These are phyloP conservation scores for Ophiothrix spiculata DNA, from an alignment of 35 echinoderm and acorn worm species.

Conservation along the genomic window DNA sequence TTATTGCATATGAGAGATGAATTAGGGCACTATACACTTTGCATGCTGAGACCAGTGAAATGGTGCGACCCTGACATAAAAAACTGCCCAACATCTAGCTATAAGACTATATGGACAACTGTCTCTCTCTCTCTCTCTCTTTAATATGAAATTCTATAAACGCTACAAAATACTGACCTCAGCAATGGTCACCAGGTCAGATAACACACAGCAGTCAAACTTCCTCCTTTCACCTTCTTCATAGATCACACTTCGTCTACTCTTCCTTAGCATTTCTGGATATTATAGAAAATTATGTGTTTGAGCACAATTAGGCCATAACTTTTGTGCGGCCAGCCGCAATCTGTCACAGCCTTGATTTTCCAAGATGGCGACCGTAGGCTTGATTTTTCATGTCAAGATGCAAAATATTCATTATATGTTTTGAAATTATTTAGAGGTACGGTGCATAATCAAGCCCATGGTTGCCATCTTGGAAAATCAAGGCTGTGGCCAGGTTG, in stretches of 20 bases:
- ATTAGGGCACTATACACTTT: not conserved
- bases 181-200: slow-evolving; percentile 55
- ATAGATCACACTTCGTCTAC: slow-evolving; percentile 55
- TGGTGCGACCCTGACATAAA: not conserved
- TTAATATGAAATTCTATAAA: not conserved
- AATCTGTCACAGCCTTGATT: too few species aligned
- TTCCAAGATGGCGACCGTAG: too few species aligned
- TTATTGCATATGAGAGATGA: not conserved
- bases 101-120: not conserved
- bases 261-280: slow-evolving; percentile 66
- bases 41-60: not conserved
- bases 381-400: too few species aligned
- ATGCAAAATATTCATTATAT: too few species aligned
- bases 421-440: too few species aligned
- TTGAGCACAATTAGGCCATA: too few species aligned
- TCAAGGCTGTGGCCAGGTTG: too few species aligned
- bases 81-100: not conserved
- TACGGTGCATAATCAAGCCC: too few species aligned
- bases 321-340: too few species aligned
- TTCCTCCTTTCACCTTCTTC: slow-evolving; percentile 54
- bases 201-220: slow-evolving; percentile 59
- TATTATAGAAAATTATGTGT: not conserved
- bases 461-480: too few species aligned
- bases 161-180: slow-evolving; percentile 48
- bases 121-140: not conserved